Conservation (phyloP, 2,888 invertebrate genomes). For the Rhabditoides inermis region DNA sequence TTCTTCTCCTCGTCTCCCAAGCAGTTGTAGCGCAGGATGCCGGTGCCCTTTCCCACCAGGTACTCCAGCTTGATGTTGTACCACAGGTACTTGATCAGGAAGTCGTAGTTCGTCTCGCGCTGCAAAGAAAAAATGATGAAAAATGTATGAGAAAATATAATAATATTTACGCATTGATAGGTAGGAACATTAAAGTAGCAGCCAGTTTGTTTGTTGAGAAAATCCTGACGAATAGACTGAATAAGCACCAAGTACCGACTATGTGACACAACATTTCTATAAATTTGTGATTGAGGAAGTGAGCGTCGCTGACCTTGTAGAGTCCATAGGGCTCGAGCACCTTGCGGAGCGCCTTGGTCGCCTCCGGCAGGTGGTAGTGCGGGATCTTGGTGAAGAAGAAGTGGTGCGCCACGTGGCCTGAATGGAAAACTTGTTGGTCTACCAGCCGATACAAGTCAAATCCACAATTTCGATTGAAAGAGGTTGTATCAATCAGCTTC, state of each 20-base stretch:
- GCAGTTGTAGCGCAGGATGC: slow-evolving; percentile 46
- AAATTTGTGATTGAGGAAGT: not conserved
- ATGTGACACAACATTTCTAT: not conserved
- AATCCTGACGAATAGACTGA: slow-evolving; percentile 5
- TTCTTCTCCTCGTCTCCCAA: no score
- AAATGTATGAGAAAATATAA: no score
- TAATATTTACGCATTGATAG: no score
- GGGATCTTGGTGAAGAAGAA: slow-evolving; percentile 50
- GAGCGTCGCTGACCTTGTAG: not conserved
- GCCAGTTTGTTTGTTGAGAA: no score
- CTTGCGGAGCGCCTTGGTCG: slow-evolving; percentile 37
- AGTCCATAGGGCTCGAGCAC: slow-evolving; percentile 27
- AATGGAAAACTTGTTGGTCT: no score
- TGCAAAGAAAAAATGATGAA: no score
- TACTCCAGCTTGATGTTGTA: slow-evolving; percentile 44
- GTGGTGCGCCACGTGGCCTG: slow-evolving; percentile 49
- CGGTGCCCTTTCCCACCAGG: slow-evolving; percentile 43
- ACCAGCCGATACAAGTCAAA: no score
- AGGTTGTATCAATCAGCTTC: not conserved
- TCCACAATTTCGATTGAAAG: no score
- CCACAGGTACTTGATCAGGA: slow-evolving; percentile 40
- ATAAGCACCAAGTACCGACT: not conserved
- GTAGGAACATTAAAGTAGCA: no score
- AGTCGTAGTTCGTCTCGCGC: slow-evolving; percentile 43
- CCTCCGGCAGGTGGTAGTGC: slow-evolving; percentile 45